Evolutionary conservation across 2,888 invertebrate genomes (phyloP).

Genomic region (Xanthorhoe spadicearia): DNA sequence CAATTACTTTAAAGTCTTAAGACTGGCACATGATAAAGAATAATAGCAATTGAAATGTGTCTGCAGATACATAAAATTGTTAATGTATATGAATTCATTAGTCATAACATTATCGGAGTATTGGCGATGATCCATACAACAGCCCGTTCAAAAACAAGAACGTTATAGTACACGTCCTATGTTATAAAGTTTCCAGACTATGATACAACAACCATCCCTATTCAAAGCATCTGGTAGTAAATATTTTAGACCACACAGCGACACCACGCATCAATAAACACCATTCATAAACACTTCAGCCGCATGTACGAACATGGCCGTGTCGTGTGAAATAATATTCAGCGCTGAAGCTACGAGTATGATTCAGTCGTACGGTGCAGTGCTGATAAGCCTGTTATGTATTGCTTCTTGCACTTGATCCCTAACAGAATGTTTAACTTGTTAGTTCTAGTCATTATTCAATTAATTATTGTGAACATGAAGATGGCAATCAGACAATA

Average conservation of each 20-base stretch:
- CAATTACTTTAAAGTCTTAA: not conserved
- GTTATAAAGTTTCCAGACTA: constrained; percentile 11
- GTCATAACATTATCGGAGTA: constrained; percentile 9
- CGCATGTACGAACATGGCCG: not conserved
- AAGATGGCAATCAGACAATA: too few species aligned
- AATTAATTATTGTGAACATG: too few species aligned
- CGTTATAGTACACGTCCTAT: not conserved
- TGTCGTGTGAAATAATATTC: not conserved
- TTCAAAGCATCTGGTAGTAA: constrained; percentile 16
- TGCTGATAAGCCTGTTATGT: too few species aligned
- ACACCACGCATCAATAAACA: constrained; percentile 12
- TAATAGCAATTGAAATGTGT: not conserved
- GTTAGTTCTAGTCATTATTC: too few species aligned
- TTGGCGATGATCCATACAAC: constrained; percentile 24
- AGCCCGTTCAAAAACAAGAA: constrained; percentile 12
- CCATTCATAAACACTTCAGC: constrained; percentile 13
- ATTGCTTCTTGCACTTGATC: too few species aligned
- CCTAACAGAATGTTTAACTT: too few species aligned
- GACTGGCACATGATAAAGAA: not conserved
- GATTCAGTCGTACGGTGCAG: not conserved
- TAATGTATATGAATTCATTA: constrained; percentile 1
- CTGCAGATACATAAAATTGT: not conserved
- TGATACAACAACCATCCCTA: constrained; percentile 5
- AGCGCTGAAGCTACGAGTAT: not conserved
- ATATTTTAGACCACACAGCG: constrained; percentile 20